phyloP scores from a whole-genome alignment of 2,113 vertebrate species.

The Podiceps cristatus region DNA sequence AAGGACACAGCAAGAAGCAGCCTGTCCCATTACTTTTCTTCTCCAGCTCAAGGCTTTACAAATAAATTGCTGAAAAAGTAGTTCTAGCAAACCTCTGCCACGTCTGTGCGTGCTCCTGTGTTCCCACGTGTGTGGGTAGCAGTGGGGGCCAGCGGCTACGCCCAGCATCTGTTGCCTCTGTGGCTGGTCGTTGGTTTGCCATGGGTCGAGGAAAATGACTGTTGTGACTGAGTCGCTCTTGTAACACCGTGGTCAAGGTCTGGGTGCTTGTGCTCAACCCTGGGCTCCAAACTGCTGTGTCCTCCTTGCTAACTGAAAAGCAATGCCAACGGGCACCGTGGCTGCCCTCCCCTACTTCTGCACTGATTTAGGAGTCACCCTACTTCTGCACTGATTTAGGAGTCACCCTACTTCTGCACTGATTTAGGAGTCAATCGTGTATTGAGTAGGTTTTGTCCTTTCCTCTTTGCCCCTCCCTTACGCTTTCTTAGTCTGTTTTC shows the following conservation, averaged over 20 bases:
- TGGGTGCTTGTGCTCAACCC: background rate
- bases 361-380: background rate
- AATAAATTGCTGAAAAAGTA: background rate
- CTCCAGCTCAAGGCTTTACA: background rate
- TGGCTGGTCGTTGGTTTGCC: background rate
- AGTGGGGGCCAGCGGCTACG: rapidly evolving
- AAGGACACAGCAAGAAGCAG: background rate
- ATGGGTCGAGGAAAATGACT: rapidly evolving
- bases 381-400: background rate
- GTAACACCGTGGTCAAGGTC: rapidly evolving
- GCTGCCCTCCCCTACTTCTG: background rate
- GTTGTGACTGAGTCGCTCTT: background rate
- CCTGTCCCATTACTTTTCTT: no score
- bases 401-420: background rate
- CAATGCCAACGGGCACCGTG: rapidly evolving
- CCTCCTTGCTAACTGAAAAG: background rate
- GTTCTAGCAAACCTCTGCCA: background rate
- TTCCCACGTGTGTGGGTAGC: background rate
- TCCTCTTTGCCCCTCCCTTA: background rate
- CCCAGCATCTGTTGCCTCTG: rapidly evolving
- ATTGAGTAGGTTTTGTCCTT: background rate
- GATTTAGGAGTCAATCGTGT: background rate
- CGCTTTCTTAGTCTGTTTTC: background rate
- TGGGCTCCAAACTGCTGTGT: background rate
- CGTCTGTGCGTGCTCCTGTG: background rate